phyloP scores from a whole-genome alignment of 2,797 vertebrate species.

The Microctenopoma steveboyesi region DNA sequence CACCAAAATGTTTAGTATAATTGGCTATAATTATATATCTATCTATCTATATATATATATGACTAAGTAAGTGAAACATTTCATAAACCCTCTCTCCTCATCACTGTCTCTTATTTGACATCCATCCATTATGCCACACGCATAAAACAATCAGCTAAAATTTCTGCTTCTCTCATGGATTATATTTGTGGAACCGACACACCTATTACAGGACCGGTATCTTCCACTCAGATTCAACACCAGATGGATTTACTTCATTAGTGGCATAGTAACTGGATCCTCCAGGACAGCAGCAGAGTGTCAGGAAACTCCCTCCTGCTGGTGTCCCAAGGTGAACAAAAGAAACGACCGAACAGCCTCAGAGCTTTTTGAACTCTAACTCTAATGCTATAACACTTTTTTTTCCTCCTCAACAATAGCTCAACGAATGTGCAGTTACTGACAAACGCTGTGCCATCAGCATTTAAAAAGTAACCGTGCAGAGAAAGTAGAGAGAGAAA shows the following conservation, averaged over 20 bases:
- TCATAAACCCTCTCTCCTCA: not conserved
- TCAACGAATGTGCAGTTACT: conserved; percentile 53
- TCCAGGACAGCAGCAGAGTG: not conserved
- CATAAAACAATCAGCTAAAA: conserved; percentile 9
- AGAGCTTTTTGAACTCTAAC: not conserved
- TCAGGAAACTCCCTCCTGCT: conserved; percentile 3
- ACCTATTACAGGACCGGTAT: conserved; percentile 13
- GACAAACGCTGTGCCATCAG: conserved; percentile 45
- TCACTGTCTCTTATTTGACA: conserved; percentile 16
- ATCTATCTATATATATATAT: not conserved
- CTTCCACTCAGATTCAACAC: conserved; percentile 1
- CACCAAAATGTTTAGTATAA: not conserved
- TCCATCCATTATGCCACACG: conserved; percentile 13
- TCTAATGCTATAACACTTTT: conserved; percentile 3
- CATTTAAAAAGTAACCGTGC: conserved; percentile 13
- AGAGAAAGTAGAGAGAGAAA: conserved; percentile 13
- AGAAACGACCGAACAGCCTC: not conserved
- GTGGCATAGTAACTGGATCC: conserved; percentile 17
- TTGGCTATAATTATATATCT: not conserved
- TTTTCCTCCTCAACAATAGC: conserved; percentile 21
- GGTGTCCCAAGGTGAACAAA: not conserved
- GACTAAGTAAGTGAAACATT: not conserved
- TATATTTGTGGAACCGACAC: conserved; percentile 21
- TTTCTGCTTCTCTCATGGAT: conserved; percentile 12
- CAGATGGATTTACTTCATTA: not conserved